A percentile compares a stretch with the other conserved stretches of the same genome.
Conservation (phyloP, 2,113 vertebrate genomes). For the Oenanthe oenanthe region DNA sequence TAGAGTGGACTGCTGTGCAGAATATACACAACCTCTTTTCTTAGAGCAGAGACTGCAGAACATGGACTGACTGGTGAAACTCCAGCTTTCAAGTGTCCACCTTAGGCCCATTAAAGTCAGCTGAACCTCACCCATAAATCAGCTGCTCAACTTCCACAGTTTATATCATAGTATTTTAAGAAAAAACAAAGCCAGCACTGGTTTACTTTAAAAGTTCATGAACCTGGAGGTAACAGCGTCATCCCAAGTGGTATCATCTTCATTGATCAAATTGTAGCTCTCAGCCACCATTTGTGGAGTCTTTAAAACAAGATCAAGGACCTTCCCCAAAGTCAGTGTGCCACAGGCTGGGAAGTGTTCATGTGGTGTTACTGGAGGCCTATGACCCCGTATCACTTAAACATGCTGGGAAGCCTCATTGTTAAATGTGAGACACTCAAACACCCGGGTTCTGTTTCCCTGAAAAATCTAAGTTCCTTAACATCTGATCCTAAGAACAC, state of each 20-base stretch:
- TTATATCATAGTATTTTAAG: constrained; percentile 7
- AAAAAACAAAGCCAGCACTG: neutral
- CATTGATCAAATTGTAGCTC: neutral
- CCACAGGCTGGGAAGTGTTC: neutral
- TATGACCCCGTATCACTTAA: neutral
- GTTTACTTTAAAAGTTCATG: constrained; percentile 50
- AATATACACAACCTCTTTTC: neutral
- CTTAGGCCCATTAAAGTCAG: neutral
- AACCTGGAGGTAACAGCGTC: neutral
- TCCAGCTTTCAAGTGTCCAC: neutral
- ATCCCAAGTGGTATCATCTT: neutral
- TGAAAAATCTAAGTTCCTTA: neutral
- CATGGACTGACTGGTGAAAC: neutral
- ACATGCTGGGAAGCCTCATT: neutral
- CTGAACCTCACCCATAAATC: neutral
- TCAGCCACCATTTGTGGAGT: neutral
- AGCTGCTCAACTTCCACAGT: neutral
- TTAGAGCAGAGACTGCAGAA: neutral
- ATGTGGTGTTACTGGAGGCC: neutral
- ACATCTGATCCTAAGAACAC: neutral
- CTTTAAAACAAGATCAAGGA: neutral
- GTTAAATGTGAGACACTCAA: neutral
- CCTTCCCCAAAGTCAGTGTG: neutral
- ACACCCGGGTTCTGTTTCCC: neutral
- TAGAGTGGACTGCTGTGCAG: rapidly evolving